phyloP scores from a whole-genome alignment of 1,140 invertebrate species.

The Drosophila bipectinata region DNA sequence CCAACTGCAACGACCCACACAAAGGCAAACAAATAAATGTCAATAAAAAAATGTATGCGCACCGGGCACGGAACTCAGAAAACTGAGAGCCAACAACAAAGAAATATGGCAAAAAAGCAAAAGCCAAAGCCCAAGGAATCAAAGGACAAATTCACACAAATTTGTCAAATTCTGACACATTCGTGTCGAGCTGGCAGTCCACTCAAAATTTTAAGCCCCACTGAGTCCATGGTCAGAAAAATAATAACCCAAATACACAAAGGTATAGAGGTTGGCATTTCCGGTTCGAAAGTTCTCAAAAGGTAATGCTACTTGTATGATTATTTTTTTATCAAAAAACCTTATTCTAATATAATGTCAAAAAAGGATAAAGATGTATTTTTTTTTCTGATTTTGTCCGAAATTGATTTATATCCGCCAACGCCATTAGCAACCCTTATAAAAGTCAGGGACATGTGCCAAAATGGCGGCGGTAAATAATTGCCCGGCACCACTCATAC shows the following conservation, averaged over 20 bases:
- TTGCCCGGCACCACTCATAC: constrained; percentile 29
- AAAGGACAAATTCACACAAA: constrained; percentile 42
- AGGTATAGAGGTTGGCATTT: constrained; percentile 21
- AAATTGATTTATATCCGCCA: constrained; percentile 43
- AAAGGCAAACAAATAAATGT: constrained; percentile 65
- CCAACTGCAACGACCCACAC: constrained; percentile 60
- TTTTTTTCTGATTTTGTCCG: background rate
- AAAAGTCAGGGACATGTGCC: constrained; percentile 45
- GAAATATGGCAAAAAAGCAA: background rate
- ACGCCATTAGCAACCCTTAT: constrained; percentile 32
- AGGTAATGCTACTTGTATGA: background rate
- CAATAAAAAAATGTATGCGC: constrained; percentile 68
- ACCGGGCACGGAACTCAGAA: constrained; percentile 1
- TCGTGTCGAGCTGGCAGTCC: constrained; percentile 36
- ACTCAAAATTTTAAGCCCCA: constrained; percentile 26
- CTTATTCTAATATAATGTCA: too few relatives aligned
- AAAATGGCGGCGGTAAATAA: constrained; percentile 41
- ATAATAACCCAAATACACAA: constrained; percentile 3
- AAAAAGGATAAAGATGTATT: background rate
- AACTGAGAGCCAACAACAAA: background rate
- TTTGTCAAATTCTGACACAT: constrained; percentile 47
- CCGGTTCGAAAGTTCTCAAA: constrained; percentile 10
- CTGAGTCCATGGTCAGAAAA: constrained; percentile 29
- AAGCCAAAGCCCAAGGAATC: constrained; percentile 23
- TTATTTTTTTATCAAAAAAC: too few relatives aligned